Percentiles rank a stretch among this genome's conserved stretches.
Evolutionary conservation across 2,888 invertebrate genomes (phyloP).

Genomic region (Sesamia inferens): DNA sequence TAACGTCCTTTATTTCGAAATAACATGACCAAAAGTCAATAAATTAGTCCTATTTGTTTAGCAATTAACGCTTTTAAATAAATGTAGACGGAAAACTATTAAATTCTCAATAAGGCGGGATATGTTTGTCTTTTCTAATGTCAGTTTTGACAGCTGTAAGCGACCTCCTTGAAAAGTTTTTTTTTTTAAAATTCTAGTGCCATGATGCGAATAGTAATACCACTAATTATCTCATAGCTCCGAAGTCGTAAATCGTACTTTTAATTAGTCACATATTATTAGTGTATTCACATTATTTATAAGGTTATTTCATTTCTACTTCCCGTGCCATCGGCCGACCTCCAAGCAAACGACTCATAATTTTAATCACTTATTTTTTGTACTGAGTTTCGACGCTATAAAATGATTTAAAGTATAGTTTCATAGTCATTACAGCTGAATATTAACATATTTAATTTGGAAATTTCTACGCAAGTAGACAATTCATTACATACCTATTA

Average conservation of each 20-base stretch:
- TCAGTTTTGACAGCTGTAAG: slow-evolving; percentile 57
- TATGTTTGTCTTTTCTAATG: slow-evolving; percentile 43
- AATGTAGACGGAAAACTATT: slow-evolving; percentile 31
- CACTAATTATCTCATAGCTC: slow-evolving; percentile 68
- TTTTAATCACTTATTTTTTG: slow-evolving; percentile 67
- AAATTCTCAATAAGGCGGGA: slow-evolving; percentile 42
- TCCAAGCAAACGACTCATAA: slow-evolving; percentile 70
- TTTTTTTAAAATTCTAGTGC: slow-evolving; percentile 40
- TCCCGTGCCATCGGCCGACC: slow-evolving; percentile 77
- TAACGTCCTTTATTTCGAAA: slow-evolving; percentile 20
- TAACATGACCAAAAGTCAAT: slow-evolving; percentile 21
- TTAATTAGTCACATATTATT: slow-evolving; percentile 70
- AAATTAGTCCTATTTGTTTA: slow-evolving; percentile 36
- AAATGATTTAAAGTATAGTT: slow-evolving; percentile 58
- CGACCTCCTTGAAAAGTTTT: slow-evolving; percentile 32
- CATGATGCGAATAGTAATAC: slow-evolving; percentile 64
- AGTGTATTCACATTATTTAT: slow-evolving; percentile 70
- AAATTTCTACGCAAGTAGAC: slow-evolving; percentile 54
- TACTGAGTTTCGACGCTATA: slow-evolving; percentile 48
- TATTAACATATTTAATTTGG: slow-evolving; percentile 59
- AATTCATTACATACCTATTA: slow-evolving; percentile 57
- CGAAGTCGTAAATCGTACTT: slow-evolving; percentile 71
- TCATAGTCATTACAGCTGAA: slow-evolving; percentile 57
- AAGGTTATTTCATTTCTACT: slow-evolving; percentile 70
- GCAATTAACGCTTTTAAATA: slow-evolving; percentile 30